A percentile compares a stretch with the other conserved stretches of the same genome.
These are phyloP conservation scores for Kryphioiulus occultus DNA, from an alignment of 2,888 invertebrate species.

Conservation along the genomic window DNA sequence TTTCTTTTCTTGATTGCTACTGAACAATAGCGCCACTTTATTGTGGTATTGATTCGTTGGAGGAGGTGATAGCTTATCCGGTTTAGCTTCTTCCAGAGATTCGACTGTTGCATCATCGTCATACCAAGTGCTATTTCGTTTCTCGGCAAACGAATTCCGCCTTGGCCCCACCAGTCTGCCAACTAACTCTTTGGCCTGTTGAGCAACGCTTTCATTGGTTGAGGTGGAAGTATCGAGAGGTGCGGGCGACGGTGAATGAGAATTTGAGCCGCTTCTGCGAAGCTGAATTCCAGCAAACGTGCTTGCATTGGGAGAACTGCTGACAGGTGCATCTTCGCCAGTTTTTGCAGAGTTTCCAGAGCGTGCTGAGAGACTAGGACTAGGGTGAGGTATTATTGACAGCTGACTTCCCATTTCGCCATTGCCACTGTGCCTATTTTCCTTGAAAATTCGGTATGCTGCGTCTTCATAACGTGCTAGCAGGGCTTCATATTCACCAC, in stretches of 20 bases:
- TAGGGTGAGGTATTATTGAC: slow-evolving; percentile 4
- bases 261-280: neutral
- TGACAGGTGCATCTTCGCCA: neutral
- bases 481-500: slow-evolving; percentile 6
- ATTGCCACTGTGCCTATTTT: neutral
- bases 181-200: slow-evolving; percentile 45
- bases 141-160: slow-evolving; percentile 48
- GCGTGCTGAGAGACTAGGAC: slow-evolving; percentile 22
- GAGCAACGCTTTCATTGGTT: slow-evolving; percentile 33
- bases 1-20: neutral
- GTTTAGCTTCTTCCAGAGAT: neutral
- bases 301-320: neutral
- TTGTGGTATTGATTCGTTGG: neutral
- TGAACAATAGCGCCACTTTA: neutral
- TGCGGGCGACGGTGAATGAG: slow-evolving; percentile 45
- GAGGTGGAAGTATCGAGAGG: neutral
- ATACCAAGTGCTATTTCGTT: slow-evolving; percentile 49
- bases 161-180: slow-evolving; percentile 41
- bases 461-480: slow-evolving; percentile 51
- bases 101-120: slow-evolving; percentile 16
- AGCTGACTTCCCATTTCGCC: neutral
- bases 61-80: neutral
- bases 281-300: neutral
- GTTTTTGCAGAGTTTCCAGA: neutral
- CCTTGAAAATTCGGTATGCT: slow-evolving; percentile 49